Conservation (phyloP, 2,113 vertebrate genomes). For the Alouatta palliata region DNA sequence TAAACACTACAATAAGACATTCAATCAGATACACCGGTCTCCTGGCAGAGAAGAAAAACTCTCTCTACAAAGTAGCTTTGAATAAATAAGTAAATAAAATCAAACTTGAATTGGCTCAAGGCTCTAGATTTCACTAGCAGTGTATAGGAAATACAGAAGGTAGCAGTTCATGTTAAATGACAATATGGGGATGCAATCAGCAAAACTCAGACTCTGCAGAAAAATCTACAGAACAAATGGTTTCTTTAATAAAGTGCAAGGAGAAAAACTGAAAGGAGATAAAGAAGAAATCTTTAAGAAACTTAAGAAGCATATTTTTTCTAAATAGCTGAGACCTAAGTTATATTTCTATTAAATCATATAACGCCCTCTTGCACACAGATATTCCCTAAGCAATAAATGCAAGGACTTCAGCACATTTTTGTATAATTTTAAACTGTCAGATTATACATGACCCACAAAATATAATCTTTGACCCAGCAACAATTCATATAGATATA, state of each 20-base stretch:
- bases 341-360: slow-evolving; percentile 5
- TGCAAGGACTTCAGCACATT: background rate
- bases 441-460: background rate
- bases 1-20: background rate
- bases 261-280: background rate
- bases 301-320: background rate
- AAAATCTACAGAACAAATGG: slow-evolving; percentile 4
- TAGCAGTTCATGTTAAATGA: background rate
- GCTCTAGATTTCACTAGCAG: background rate
- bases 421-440: background rate
- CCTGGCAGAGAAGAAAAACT: background rate
- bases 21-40: background rate
- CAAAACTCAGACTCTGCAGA: background rate
- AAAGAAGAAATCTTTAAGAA: background rate
- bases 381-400: background rate
- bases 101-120: background rate
- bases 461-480: background rate
- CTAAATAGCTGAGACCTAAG: background rate
- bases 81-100: background rate
- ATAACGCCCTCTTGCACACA: background rate
- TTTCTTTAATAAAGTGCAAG: background rate
- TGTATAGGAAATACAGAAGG: background rate
- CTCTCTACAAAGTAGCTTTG: background rate
- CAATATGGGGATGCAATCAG: background rate
- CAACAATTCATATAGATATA: background rate